Base-by-base conservation (phyloP, 2,888 invertebrate genomes). In the Himalopsyche tibetana region DNA sequence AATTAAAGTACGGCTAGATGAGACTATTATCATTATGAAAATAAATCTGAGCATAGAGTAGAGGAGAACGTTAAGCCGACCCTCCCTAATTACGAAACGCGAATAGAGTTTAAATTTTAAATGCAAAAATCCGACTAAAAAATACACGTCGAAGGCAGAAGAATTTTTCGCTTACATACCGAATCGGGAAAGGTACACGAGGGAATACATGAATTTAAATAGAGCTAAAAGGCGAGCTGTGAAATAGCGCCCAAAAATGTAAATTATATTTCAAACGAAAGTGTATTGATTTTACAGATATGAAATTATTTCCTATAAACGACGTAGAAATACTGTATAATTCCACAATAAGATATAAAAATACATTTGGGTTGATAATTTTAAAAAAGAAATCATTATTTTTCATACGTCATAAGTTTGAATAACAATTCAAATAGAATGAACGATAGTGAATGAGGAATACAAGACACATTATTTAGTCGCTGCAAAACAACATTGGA, bases 171-270 rank as follows among this genome's bases (percentile, higher is more conserved):
- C 63, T 63, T 63, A 63, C 63, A 63, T 63, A 19, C 63, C 63
- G 63, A 63, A 63, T 63, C 19, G 63, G 19, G 63, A 63, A 63
- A 63, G 63, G 63, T 28, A 63, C 63, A 63, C 63, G 63, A 63
- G 63, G 63, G 63, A 63, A 63, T 63, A 63, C 63, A 63, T 63
- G 63, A 63, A 63, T 63, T 63, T 63, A 63, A 63, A 63, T 63
- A 19, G 63, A 28, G 63, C 63, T 63, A 63, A 63, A 63, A 63
- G 63, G 63, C 63, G 63, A 63, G 28, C 63, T 63, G 63, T 63
- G 63, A 63, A 63, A 19, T 63, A 9, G 63, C 19, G 63, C 63
- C 63, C 19, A 63, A 63, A 63, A 63, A 63, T 63, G 63, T 63
- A 19, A 63, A 63, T 63, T 19, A 63, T 63, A 63, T 63, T 63